phyloP scores from a whole-genome alignment of 1,140 invertebrate species.

The Magallana gigas region DNA sequence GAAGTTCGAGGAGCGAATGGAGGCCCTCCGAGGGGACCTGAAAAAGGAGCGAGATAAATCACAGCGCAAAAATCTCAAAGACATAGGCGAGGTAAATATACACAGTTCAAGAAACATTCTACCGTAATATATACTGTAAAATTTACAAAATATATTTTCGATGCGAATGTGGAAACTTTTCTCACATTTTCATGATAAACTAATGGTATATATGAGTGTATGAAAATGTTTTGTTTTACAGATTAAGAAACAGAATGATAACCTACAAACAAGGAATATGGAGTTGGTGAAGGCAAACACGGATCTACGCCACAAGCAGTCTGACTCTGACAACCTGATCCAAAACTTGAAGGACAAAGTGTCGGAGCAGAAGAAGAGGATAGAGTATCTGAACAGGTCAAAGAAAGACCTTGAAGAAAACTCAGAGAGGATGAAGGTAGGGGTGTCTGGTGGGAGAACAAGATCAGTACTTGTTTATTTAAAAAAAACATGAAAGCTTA shows the following conservation, averaged over 20 bases:
- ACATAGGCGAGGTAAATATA: conserved; percentile 70
- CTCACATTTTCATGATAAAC: too few species aligned
- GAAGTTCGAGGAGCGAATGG: conserved; percentile 70
- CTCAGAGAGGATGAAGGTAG: conserved; percentile 59
- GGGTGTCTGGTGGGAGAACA: neutral
- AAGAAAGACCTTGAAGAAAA: conserved; percentile 73
- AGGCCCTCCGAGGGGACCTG: conserved; percentile 69
- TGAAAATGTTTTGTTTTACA: conserved; percentile 42
- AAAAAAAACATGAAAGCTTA: neutral
- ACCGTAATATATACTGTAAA: too few species aligned
- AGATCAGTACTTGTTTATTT: neutral
- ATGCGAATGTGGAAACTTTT: too few species aligned
- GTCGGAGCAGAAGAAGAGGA: conserved; percentile 70
- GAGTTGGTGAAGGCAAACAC: conserved; percentile 73
- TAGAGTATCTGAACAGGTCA: conserved; percentile 70
- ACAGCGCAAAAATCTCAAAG: conserved; percentile 69
- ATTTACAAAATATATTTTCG: too few species aligned
- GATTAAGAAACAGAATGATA: conserved; percentile 73
- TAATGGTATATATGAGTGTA: too few species aligned
- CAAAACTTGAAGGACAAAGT: conserved; percentile 72
- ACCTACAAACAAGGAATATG: conserved; percentile 68
- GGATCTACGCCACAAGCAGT: conserved; percentile 70
- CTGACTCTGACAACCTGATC: conserved; percentile 65
- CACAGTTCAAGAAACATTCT: too few species aligned
- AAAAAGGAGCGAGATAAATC: conserved; percentile 73